Evolutionary conservation across 1,140 invertebrate genomes (phyloP).

Genomic region (Grapholita molesta): DNA sequence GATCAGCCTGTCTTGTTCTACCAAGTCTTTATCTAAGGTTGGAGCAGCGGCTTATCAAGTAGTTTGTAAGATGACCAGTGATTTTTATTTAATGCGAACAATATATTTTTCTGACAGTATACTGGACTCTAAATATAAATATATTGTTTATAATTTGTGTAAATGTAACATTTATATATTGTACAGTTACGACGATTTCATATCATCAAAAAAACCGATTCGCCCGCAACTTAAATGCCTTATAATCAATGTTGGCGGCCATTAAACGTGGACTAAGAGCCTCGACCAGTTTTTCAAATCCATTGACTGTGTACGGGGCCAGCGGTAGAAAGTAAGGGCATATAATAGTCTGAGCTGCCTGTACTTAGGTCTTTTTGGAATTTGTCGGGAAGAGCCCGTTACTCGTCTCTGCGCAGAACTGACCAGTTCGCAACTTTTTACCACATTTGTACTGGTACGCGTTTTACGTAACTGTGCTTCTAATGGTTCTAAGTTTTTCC

Average conservation of each 20-base stretch:
- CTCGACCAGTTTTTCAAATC: slow-evolving; percentile 41
- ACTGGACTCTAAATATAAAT: too few relatives aligned
- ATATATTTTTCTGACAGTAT: too few relatives aligned
- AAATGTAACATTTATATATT: background rate
- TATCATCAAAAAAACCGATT: slow-evolving; percentile 3
- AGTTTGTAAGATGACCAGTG: too few relatives aligned
- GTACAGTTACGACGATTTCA: background rate
- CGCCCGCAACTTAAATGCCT: background rate
- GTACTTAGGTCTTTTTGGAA: background rate
- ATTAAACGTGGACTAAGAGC: slow-evolving; percentile 4
- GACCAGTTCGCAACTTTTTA: slow-evolving; percentile 46
- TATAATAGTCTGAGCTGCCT: background rate
- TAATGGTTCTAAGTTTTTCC: slow-evolving; percentile 64
- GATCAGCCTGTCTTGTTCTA: too few relatives aligned
- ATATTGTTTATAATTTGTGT: background rate
- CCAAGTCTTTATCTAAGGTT: too few relatives aligned
- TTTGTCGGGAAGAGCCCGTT: slow-evolving; percentile 33
- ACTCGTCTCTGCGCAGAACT: slow-evolving; percentile 29
- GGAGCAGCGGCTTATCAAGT: too few relatives aligned
- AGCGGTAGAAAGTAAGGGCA: background rate
- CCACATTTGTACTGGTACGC: slow-evolving; percentile 38
- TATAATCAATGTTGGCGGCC: slow-evolving; percentile 20
- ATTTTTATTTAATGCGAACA: too few relatives aligned
- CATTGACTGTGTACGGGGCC: slow-evolving; percentile 43
- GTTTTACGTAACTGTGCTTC: slow-evolving; percentile 67